phyloP scores from a whole-genome alignment of 2,888 invertebrate species.

The Endomychus coccineus region DNA sequence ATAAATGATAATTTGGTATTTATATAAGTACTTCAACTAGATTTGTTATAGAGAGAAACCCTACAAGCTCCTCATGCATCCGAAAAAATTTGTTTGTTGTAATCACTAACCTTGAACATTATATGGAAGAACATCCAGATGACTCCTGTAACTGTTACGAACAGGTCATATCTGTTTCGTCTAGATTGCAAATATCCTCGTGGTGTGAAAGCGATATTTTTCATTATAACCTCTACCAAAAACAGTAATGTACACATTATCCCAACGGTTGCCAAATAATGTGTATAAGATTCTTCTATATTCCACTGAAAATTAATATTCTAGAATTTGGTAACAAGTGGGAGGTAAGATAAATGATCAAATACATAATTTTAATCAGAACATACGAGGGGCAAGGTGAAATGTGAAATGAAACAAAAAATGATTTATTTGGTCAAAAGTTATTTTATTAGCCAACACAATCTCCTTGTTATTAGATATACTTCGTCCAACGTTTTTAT shows the following conservation, averaged over 20 bases:
- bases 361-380: neutral
- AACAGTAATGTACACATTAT: constrained; percentile 88
- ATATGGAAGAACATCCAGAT: constrained; percentile 95
- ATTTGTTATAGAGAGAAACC: no score
- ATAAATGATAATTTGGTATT: no score
- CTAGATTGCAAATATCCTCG: constrained; percentile 98
- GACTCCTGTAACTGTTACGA: constrained; percentile 94
- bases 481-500: no score
- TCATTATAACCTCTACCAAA: constrained; percentile 93
- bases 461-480: no score
- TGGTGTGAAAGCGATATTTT: constrained; percentile 96
- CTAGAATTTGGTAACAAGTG: neutral
- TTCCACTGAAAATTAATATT: constrained; percentile 62
- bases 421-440: no score
- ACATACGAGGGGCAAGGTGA: no score
- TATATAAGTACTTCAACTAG: no score
- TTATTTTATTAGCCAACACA: no score
- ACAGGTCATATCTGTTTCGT: constrained; percentile 92
- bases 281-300: constrained; percentile 70
- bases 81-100: no score
- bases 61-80: no score
- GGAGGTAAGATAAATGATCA: neutral
- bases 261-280: constrained; percentile 77
- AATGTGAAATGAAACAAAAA: no score
- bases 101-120: constrained; percentile 65